phyloP scores from a whole-genome alignment of 2,797 vertebrate genomes.

The Jordanella pulchra region DNA sequence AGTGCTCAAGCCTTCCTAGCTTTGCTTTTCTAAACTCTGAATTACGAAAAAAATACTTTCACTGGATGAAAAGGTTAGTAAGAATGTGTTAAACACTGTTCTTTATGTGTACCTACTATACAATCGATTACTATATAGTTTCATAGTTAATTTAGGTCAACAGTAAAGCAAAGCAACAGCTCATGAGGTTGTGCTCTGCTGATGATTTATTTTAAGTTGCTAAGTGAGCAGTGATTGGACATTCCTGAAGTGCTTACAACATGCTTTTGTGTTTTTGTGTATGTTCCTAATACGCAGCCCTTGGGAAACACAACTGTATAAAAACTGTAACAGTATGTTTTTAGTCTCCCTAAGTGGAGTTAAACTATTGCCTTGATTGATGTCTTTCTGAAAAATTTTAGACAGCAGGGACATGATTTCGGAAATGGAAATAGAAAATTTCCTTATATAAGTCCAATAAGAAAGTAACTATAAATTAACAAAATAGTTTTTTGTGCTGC shows the following conservation, averaged over 20 bases:
- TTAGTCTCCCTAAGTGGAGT: no score
- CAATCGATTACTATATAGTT: neutral
- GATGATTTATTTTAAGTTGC: neutral
- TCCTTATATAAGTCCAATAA: neutral
- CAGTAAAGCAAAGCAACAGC: neutral
- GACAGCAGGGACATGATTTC: neutral
- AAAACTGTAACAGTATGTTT: neutral
- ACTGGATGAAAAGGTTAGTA: constrained; percentile 26
- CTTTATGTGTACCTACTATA: neutral
- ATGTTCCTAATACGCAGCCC: neutral
- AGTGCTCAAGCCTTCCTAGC: constrained; percentile 6
- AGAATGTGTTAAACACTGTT: constrained; percentile 27
- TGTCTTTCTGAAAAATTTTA: no score
- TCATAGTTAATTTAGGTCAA: constrained; percentile 2
- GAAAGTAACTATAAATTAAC: neutral
- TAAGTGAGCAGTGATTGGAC: neutral
- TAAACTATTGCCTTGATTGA: neutral
- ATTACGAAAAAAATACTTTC: constrained; percentile 48
- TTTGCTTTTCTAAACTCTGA: constrained; percentile 27
- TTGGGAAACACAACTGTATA: neutral
- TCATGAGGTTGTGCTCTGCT: constrained; percentile 16
- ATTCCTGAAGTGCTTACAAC: neutral
- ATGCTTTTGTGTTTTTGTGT: neutral
- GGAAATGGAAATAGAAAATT: no score
- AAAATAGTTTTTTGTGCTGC: neutral